Conservation (phyloP, 2,113 vertebrate genomes). For the Sorex araneus region DNA sequence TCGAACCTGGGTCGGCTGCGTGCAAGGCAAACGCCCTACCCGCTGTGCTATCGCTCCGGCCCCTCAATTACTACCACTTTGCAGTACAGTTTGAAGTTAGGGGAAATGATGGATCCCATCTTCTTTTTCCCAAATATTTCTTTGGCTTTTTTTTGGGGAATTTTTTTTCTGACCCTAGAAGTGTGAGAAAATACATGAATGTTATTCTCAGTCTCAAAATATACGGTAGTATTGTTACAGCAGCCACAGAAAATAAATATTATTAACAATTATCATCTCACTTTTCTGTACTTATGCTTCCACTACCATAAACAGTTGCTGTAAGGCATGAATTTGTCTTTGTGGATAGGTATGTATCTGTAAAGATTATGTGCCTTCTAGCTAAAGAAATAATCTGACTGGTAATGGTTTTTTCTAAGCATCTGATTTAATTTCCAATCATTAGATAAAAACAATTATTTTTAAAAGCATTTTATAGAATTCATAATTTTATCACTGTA, state of each 20-base stretch:
- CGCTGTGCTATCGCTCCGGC: no score
- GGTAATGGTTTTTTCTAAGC: constrained; percentile 7
- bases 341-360: background rate
- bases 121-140: no score
- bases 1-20: no score
- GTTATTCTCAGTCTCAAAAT: background rate
- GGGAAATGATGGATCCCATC: no score
- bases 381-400: background rate
- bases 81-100: no score
- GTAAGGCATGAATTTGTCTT: background rate
- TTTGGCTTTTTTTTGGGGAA: constrained; percentile 28
- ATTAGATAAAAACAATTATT: background rate
- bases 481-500: background rate
- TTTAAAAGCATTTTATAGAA: background rate
- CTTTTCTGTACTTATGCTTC: background rate
- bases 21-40: no score
- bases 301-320: background rate
- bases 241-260: background rate
- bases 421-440: background rate
- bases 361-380: background rate
- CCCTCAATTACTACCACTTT: no score
- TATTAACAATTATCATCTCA: background rate
- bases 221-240: background rate
- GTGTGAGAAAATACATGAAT: background rate
- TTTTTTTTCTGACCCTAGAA: constrained; percentile 26